phyloP scores from a whole-genome alignment of 1,140 invertebrate species.

The Magallana ariakensis region DNA sequence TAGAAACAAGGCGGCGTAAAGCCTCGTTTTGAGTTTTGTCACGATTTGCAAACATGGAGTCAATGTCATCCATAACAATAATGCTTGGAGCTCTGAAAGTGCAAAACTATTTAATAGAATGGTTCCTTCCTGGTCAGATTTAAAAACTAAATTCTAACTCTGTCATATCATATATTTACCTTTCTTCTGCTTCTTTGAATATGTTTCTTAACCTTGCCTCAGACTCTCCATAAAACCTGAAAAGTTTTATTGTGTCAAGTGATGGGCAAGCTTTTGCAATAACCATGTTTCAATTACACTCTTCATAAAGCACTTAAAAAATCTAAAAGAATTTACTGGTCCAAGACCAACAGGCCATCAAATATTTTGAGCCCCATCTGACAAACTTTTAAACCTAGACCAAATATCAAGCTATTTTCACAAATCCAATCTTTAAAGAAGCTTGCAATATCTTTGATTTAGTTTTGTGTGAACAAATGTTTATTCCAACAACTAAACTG shows the following conservation, averaged over 20 bases:
- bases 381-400: too few species aligned
- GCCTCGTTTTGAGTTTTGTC: constrained; percentile 84
- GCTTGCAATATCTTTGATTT: too few species aligned
- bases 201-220: constrained; percentile 85
- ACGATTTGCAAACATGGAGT: constrained; percentile 98
- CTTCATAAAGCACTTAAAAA: not conserved
- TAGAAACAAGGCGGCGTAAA: constrained; percentile 87
- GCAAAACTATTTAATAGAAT: not conserved
- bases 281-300: too few species aligned
- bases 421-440: too few species aligned
- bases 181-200: constrained; percentile 85
- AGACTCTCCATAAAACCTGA: constrained; percentile 84
- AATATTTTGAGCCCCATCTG: too few species aligned
- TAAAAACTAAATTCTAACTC: not conserved
- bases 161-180: constrained; percentile 59
- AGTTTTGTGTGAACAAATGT: too few species aligned
- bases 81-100: constrained; percentile 91
- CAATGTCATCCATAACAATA: constrained; percentile 99
- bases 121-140: not conserved
- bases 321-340: too few species aligned
- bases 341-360: too few species aligned
- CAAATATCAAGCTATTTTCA: too few species aligned
- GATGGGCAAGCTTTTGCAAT: too few species aligned
- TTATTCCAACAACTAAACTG: too few species aligned
- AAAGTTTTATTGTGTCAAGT: not conserved